These are phyloP conservation scores for Nymphalis io DNA, from an alignment of 1,140 invertebrate genomes.

Conservation along the genomic window DNA sequence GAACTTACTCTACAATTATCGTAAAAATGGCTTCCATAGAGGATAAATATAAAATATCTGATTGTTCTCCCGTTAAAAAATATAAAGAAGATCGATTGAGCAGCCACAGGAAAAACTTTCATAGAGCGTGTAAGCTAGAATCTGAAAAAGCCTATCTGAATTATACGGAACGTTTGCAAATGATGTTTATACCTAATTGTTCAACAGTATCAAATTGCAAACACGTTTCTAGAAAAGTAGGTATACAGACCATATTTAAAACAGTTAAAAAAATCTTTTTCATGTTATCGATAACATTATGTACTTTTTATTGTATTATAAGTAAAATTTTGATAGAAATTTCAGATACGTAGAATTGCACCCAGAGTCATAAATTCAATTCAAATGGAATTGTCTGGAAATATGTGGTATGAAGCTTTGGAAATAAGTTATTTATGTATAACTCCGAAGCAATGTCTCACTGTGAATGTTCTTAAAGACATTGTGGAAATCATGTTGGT, in stretches of 20 bases:
- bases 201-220: background rate
- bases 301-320: background rate
- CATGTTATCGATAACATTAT: background rate
- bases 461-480: conserved; percentile 56
- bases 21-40: background rate
- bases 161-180: conserved; percentile 43
- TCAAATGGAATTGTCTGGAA: conserved; percentile 58
- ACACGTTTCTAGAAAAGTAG: conserved; percentile 11
- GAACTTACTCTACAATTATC: too few species aligned
- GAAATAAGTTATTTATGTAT: conserved; percentile 61
- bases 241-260: background rate
- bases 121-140: conserved; percentile 47
- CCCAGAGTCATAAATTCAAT: background rate
- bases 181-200: conserved; percentile 47
- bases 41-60: background rate
- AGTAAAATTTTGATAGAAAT: background rate
- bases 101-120: conserved; percentile 34
- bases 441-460: conserved; percentile 57
- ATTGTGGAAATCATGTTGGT: conserved; percentile 75
- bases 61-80: background rate
- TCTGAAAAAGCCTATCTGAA: conserved; percentile 42
- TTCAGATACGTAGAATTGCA: background rate
- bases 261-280: background rate
- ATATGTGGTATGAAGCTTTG: conserved; percentile 68
- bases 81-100: background rate